Evolutionary conservation across 2,888 invertebrate genomes (phyloP).

Genomic region (Cataglyphis rosenhaueri): DNA sequence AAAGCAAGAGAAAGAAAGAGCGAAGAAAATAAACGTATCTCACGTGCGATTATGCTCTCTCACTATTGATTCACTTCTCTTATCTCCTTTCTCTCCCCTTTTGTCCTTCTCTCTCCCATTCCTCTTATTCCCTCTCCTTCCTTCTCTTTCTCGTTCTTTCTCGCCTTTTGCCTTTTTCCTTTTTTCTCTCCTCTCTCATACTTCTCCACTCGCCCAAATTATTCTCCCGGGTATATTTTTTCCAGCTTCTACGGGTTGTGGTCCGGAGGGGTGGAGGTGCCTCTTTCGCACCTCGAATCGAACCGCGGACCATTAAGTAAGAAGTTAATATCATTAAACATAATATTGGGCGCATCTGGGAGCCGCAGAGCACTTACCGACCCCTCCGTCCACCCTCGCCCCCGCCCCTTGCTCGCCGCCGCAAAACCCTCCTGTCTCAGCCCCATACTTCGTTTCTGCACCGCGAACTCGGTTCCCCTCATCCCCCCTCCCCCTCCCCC

Average conservation of each 20-base stretch:
- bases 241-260: conserved; percentile 63
- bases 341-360: conserved; percentile 86
- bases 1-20: background rate
- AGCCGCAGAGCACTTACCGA: conserved; percentile 85
- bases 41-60: conserved; percentile 61
- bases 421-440: conserved; percentile 59
- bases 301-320: conserved; percentile 85
- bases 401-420: conserved; percentile 29
- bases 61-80: conserved; percentile 29
- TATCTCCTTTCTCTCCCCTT: conserved; percentile 25
- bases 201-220: conserved; percentile 75
- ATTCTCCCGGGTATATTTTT: conserved; percentile 80
- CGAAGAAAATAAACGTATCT: conserved; percentile 43
- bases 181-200: conserved; percentile 27
- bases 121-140: conserved; percentile 9
- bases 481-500: conserved; percentile 11
- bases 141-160: conserved; percentile 15
- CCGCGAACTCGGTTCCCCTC: conserved; percentile 44
- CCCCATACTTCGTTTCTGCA: conserved; percentile 60
- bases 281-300: conserved; percentile 84
- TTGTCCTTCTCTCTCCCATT: conserved; percentile 1
- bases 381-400: conserved; percentile 66
- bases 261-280: conserved; percentile 56
- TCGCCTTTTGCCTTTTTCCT: conserved; percentile 14
- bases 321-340: conserved; percentile 86